Evolutionary conservation across 2,888 invertebrate species (phyloP).

Genomic region (Empis stercorea): DNA sequence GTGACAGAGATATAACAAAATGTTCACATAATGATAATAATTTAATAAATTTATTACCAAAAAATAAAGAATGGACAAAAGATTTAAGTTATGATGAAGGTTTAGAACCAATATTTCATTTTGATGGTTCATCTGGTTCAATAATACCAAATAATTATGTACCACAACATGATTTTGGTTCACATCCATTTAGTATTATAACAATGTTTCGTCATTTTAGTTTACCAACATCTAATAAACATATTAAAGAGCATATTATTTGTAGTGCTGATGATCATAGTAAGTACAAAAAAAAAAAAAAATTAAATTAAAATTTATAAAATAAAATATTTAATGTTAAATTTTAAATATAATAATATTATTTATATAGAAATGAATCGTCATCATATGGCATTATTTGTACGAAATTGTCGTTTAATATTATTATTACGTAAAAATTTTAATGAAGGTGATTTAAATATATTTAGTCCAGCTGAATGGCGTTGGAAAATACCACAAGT

Average conservation of each 20-base stretch:
- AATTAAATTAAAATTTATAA: too few relatives aligned
- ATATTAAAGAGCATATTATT: constrained; percentile 89
- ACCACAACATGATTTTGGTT: constrained; percentile 49
- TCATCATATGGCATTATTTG: constrained; percentile 95
- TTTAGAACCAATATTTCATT: constrained; percentile 86
- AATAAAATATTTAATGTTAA: neutral
- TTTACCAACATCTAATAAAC: constrained; percentile 65
- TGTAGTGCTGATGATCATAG: constrained; percentile 97
- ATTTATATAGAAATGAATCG: constrained; percentile 81
- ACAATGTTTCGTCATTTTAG: constrained; percentile 93
- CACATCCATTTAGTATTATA: constrained; percentile 75
- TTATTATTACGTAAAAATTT: constrained; percentile 81
- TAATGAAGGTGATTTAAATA: constrained; percentile 83
- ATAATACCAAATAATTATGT: constrained; percentile 67
- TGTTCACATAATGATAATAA: constrained; percentile 23
- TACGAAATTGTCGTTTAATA: constrained; percentile 93
- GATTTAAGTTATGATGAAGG: constrained; percentile 72
- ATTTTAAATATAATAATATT: neutral
- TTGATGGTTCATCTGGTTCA: constrained; percentile 87
- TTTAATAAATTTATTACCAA: constrained; percentile 28
- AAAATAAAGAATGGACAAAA: constrained; percentile 67
- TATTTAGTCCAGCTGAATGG: constrained; percentile 97
- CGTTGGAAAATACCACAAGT: constrained; percentile 92
- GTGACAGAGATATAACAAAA: constrained; percentile 63
- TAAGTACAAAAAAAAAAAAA: constrained; percentile 38